Conservation (phyloP, 2,113 vertebrate genomes). For the Bostrychus sinensis region DNA sequence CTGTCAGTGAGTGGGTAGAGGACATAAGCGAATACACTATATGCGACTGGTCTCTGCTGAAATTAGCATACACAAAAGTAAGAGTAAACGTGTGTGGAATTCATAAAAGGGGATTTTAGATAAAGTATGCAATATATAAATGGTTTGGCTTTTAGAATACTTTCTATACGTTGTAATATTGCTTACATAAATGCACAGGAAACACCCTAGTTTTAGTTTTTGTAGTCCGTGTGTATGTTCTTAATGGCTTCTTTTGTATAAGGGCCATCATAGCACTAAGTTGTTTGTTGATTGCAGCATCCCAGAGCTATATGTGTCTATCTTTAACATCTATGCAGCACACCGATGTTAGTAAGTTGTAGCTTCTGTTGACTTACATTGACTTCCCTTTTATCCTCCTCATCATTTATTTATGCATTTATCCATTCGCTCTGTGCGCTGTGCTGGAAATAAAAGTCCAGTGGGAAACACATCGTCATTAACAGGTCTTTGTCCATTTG, state of each 20-base stretch:
- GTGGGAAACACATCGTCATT: slow-evolving; percentile 8
- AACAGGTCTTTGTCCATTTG: not conserved
- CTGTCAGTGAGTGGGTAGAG: too few relatives aligned
- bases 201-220: not conserved
- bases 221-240: not conserved
- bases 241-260: not conserved
- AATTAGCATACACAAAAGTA: too few relatives aligned
- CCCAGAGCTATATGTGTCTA: slow-evolving; percentile 48
- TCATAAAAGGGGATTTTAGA: too few relatives aligned
- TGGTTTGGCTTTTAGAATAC: too few relatives aligned
- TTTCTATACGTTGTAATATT: too few relatives aligned
- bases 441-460: slow-evolving; percentile 34
- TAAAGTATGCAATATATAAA: too few relatives aligned
- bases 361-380: slow-evolving; percentile 35
- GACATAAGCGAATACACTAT: too few relatives aligned
- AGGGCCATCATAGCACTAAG: slow-evolving; percentile 17
- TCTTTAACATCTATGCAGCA: slow-evolving; percentile 54
- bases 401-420: slow-evolving; percentile 67
- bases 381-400: slow-evolving; percentile 64
- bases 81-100: too few relatives aligned
- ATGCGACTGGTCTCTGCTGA: too few relatives aligned
- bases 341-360: slow-evolving; percentile 37
- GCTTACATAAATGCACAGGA: too few relatives aligned
- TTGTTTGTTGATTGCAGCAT: slow-evolving; percentile 30
- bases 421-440: slow-evolving; percentile 37